phyloP scores from a whole-genome alignment of 2,888 invertebrate species.

The Oscheius sp. region DNA sequence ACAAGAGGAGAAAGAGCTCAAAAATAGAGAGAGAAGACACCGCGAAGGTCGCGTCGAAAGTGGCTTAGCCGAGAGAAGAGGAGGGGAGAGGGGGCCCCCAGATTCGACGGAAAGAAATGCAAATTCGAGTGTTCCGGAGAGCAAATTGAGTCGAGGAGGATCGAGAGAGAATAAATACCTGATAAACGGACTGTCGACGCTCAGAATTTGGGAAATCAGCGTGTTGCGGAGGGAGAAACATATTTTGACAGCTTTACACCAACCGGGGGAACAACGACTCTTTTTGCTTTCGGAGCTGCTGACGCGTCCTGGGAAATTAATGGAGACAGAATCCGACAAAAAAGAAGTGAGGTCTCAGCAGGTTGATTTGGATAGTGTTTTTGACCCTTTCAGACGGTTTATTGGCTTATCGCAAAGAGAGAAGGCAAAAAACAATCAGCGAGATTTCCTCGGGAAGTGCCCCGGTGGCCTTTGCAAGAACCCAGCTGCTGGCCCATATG shows the following conservation, averaged over 20 bases:
- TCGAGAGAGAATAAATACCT: background rate
- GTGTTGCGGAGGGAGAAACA: slow-evolving; percentile 27
- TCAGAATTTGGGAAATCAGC: background rate
- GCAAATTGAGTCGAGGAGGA: background rate
- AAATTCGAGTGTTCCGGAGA: slow-evolving; percentile 13
- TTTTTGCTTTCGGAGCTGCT: slow-evolving; percentile 8
- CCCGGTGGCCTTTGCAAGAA: too few relatives aligned
- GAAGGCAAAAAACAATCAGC: too few relatives aligned
- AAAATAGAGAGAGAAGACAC: background rate
- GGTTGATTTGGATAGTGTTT: background rate
- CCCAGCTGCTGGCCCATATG: too few relatives aligned
- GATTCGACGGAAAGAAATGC: slow-evolving; percentile 8
- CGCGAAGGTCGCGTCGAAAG: background rate
- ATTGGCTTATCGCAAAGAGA: background rate
- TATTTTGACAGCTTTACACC: slow-evolving; percentile 30
- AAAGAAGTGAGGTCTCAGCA: background rate
- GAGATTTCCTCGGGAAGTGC: too few relatives aligned
- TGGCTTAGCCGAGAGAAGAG: slow-evolving; percentile 15
- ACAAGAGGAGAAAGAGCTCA: background rate
- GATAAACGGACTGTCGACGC: slow-evolving; percentile 6
- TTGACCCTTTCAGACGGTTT: background rate
- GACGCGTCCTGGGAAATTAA: slow-evolving; percentile 12
- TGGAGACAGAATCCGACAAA: slow-evolving; percentile 6
- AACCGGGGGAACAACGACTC: slow-evolving; percentile 3
- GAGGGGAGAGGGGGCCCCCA: background rate